Percentiles rank a stretch among this genome's conserved stretches.
These are phyloP conservation scores for Athalia rosae DNA, from an alignment of 2,888 invertebrate genomes.

Conservation along the genomic window DNA sequence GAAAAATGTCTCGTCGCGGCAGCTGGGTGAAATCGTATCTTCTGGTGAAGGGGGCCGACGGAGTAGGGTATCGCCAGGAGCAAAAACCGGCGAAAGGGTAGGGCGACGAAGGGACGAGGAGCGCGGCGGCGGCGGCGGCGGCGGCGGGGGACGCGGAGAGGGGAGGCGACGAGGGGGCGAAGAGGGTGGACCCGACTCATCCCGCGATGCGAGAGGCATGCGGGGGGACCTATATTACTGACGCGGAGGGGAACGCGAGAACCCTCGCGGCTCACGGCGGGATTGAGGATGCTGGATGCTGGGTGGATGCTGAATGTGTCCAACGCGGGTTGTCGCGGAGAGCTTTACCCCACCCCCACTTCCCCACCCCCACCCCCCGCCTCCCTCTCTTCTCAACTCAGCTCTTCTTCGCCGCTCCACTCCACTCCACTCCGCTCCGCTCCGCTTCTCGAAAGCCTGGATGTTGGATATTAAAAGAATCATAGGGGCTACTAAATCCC, in stretches of 20 bases:
- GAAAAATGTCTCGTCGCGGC: conserved; percentile 63
- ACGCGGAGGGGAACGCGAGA: conserved; percentile 53
- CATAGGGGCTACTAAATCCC: conserved; percentile 10
- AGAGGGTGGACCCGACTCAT: conserved; percentile 47
- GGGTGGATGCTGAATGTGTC: conserved; percentile 5
- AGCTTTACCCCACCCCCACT: conserved; percentile 54
- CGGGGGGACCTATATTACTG: conserved; percentile 68
- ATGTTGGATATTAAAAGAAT: conserved; percentile 39
- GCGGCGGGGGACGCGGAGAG: conserved; percentile 49
- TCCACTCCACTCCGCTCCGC: conserved; percentile 51
- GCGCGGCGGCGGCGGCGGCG: too few relatives aligned
- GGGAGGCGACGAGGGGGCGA: conserved; percentile 40
- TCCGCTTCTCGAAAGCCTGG: conserved; percentile 47
- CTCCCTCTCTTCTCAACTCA: conserved; percentile 55
- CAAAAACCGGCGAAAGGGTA: conserved; percentile 60
- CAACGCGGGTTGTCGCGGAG: conserved; percentile 21
- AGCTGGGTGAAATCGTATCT: conserved; percentile 67
- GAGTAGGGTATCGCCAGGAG: conserved; percentile 62
- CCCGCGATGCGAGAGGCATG: conserved; percentile 50
- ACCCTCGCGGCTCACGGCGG: conserved; percentile 24
- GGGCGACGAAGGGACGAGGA: conserved; percentile 52
- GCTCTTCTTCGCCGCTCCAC: conserved; percentile 51
- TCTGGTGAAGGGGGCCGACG: conserved; percentile 49
- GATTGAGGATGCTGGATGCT: conserved; percentile 26
- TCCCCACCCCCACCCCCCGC: too few relatives aligned